These are phyloP conservation scores for Maniola hyperantus DNA, from an alignment of 2,888 invertebrate species.

Conservation along the genomic window DNA sequence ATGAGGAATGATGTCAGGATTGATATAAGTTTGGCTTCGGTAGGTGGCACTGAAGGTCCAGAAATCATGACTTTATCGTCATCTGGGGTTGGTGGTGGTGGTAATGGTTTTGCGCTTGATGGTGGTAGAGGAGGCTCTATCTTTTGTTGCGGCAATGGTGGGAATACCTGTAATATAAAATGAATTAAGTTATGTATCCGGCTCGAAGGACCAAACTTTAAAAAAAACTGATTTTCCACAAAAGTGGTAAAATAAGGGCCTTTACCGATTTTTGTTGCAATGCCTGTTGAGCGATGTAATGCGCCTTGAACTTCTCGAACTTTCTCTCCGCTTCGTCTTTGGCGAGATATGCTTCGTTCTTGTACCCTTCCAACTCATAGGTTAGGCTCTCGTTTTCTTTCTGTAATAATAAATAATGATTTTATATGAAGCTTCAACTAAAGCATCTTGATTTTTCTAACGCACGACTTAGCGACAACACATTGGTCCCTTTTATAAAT, in stretches of 20 bases:
- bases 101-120: slow-evolving; percentile 34
- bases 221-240: neutral
- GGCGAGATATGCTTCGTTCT: slow-evolving; percentile 93
- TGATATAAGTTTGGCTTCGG: slow-evolving; percentile 68
- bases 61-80: slow-evolving; percentile 40
- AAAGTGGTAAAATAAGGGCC: neutral
- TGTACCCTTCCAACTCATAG: slow-evolving; percentile 95
- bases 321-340: slow-evolving; percentile 90
- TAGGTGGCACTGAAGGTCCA: slow-evolving; percentile 46
- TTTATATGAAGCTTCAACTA: neutral
- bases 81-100: slow-evolving; percentile 50
- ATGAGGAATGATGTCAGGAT: slow-evolving; percentile 68
- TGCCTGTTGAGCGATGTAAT: slow-evolving; percentile 85
- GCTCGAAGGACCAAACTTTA: slow-evolving; percentile 1
- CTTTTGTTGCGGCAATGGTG: slow-evolving; percentile 44
- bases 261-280: slow-evolving; percentile 56
- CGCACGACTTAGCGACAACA: too few species aligned
- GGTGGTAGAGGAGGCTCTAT: slow-evolving; percentile 50
- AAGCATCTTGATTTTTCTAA: too few species aligned
- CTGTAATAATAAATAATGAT: slow-evolving; percentile 58
- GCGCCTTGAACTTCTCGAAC: slow-evolving; percentile 89
- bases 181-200: neutral
- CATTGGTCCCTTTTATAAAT: too few species aligned
- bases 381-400: slow-evolving; percentile 93
- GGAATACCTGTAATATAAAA: slow-evolving; percentile 38